Evolutionary conservation across 2,797 vertebrate species (phyloP).

Genomic region (Phoeniculus purpureus): DNA sequence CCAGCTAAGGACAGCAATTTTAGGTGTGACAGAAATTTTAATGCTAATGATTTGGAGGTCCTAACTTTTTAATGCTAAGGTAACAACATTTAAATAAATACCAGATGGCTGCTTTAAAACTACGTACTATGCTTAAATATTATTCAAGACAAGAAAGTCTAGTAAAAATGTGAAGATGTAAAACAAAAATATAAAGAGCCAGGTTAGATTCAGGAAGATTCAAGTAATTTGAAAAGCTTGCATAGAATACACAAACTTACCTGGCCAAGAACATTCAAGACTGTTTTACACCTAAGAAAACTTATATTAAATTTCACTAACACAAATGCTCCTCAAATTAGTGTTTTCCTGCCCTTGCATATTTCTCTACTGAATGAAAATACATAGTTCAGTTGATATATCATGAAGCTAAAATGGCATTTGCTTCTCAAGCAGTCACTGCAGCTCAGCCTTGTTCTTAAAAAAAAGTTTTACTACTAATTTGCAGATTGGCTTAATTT

Average conservation of each 20-base stretch:
- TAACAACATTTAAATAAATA: background rate
- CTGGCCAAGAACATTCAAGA: background rate
- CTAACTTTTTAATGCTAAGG: background rate
- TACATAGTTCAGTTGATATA: fast-evolving
- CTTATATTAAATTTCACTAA: background rate
- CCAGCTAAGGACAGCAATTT: background rate
- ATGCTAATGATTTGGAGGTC: background rate
- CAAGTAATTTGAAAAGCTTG: background rate
- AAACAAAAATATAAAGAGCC: background rate
- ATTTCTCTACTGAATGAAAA: background rate
- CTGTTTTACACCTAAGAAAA: background rate
- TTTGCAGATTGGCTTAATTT: background rate
- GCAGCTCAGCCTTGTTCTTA: background rate
- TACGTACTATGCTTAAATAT: background rate
- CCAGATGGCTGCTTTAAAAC: background rate
- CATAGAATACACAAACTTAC: background rate
- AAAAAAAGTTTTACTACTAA: background rate
- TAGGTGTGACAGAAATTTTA: background rate
- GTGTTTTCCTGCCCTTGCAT: background rate
- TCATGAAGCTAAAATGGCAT: background rate
- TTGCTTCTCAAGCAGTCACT: background rate
- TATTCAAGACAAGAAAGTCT: background rate
- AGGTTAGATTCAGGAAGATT: background rate
- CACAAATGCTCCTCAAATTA: background rate
- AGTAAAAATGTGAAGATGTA: background rate